Evolutionary conservation across 2,797 vertebrate genomes (phyloP).

Genomic region (Epinephelus awoara): DNA sequence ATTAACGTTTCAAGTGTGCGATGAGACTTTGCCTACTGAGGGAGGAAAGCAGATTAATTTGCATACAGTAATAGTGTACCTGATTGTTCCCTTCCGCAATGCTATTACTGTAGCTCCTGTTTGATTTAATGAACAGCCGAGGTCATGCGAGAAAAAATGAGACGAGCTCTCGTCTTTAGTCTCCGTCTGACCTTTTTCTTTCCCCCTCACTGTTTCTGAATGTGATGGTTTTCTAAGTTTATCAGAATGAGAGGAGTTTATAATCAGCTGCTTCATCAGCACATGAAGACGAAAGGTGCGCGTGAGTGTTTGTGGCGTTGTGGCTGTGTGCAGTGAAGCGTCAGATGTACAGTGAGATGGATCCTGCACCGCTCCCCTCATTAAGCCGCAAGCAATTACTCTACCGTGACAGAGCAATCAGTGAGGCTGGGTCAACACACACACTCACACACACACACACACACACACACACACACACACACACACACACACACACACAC

Average conservation of each 20-base stretch:
- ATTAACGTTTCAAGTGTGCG: constrained; percentile 65
- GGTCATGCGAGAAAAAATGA: constrained; percentile 34
- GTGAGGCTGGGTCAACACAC: constrained; percentile 45
- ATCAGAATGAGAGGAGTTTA: constrained; percentile 56
- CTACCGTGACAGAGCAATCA: constrained; percentile 77
- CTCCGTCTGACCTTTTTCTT: constrained; percentile 44
- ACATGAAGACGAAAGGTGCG: constrained; percentile 16
- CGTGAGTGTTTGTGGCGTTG: constrained; percentile 14
- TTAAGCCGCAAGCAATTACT: constrained; percentile 76
- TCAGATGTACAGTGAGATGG: constrained; percentile 69
- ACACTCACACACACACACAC: constrained; percentile 22
- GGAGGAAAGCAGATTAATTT: constrained; percentile 56
- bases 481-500: constrained; percentile 22
- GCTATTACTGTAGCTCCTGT: constrained; percentile 39
- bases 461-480: constrained; percentile 27
- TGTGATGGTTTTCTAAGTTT: constrained; percentile 54
- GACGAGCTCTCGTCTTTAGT: constrained; percentile 47
- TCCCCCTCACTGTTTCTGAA: neutral
- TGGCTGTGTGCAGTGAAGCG: constrained; percentile 42
- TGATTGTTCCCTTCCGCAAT: constrained; percentile 56
- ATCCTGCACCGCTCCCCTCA: constrained; percentile 52
- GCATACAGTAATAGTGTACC: constrained; percentile 63
- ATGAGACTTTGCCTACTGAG: constrained; percentile 41
- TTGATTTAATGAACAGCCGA: constrained; percentile 61
- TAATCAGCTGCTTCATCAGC: constrained; percentile 53